Evolutionary conservation across 1,140 invertebrate species (phyloP).

Genomic region (Trichoplusia ni): DNA sequence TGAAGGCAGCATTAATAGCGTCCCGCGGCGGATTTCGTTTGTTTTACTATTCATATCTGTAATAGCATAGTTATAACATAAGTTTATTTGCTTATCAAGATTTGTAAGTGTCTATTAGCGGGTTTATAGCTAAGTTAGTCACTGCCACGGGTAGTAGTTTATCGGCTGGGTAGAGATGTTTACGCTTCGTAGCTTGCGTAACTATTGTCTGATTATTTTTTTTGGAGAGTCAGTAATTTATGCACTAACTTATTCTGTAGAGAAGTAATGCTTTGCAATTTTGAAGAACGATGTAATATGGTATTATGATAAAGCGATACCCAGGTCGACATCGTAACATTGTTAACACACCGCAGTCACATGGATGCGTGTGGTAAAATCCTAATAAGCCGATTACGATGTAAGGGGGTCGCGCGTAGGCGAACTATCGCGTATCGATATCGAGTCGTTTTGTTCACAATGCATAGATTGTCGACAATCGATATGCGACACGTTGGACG

Average conservation of each 20-base stretch:
- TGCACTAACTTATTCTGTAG: neutral
- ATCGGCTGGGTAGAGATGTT: too few relatives aligned
- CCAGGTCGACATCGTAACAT: constrained; percentile 27
- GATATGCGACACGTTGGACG: constrained; percentile 44
- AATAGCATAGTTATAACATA: constrained; percentile 21
- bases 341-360: constrained; percentile 41
- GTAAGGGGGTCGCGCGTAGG: constrained; percentile 60
- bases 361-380: constrained; percentile 57
- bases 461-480: constrained; percentile 65
- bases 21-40: constrained; percentile 26
- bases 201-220: too few relatives aligned
- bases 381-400: constrained; percentile 72
- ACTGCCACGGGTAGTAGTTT: too few relatives aligned
- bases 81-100: constrained; percentile 28
- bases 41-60: constrained; percentile 26
- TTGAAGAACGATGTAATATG: constrained; percentile 16
- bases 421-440: constrained; percentile 54
- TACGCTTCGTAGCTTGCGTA: too few relatives aligned
- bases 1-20: constrained; percentile 18
- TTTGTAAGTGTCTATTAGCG: constrained; percentile 15
- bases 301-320: constrained; percentile 16
- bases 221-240: neutral
- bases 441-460: constrained; percentile 51
- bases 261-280: neutral
- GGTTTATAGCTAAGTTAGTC: constrained; percentile 9